phyloP scores from a whole-genome alignment of 2,113 vertebrate genomes.

The Notothenia rossii region DNA sequence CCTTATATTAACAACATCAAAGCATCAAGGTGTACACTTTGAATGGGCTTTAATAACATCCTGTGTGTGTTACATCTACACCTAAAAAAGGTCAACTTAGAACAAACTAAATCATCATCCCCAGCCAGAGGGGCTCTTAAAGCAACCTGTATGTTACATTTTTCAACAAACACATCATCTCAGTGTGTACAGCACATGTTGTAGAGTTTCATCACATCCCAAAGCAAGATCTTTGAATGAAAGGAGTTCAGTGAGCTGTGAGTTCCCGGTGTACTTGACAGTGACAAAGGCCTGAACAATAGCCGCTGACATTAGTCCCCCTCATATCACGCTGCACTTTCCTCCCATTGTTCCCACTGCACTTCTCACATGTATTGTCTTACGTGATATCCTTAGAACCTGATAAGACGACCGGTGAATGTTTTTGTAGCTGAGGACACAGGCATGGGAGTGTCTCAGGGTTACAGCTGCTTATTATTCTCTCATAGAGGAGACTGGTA shows the following conservation, averaged over 20 bases:
- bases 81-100: no score
- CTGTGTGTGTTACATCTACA: not conserved
- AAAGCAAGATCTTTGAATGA: slow-evolving; percentile 54
- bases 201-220: slow-evolving; percentile 50
- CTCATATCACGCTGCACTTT: slow-evolving; percentile 79
- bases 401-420: slow-evolving; percentile 74
- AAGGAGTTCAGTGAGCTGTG: slow-evolving; percentile 66
- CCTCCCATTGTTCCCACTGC: slow-evolving; percentile 69
- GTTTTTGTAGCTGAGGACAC: slow-evolving; percentile 74
- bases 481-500: slow-evolving; percentile 65
- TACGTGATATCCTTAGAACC: slow-evolving; percentile 83
- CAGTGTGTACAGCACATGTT: slow-evolving; percentile 21
- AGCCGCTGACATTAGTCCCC: slow-evolving; percentile 76
- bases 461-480: slow-evolving; percentile 79
- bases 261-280: slow-evolving; percentile 68
- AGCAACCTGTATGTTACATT: slow-evolving; percentile 11
- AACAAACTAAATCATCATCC: not conserved
- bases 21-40: not conserved
- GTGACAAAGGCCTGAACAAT: slow-evolving; percentile 80
- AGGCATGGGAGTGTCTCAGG: slow-evolving; percentile 80
- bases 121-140: not conserved
- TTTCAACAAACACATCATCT: slow-evolving; percentile 22
- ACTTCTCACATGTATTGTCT: slow-evolving; percentile 87
- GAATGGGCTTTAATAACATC: not conserved
- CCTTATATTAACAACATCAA: not conserved